A percentile compares a stretch with the other conserved stretches of the same genome.
phyloP scores from a whole-genome alignment of 2,797 vertebrate species.

The Cuniculus paca region DNA sequence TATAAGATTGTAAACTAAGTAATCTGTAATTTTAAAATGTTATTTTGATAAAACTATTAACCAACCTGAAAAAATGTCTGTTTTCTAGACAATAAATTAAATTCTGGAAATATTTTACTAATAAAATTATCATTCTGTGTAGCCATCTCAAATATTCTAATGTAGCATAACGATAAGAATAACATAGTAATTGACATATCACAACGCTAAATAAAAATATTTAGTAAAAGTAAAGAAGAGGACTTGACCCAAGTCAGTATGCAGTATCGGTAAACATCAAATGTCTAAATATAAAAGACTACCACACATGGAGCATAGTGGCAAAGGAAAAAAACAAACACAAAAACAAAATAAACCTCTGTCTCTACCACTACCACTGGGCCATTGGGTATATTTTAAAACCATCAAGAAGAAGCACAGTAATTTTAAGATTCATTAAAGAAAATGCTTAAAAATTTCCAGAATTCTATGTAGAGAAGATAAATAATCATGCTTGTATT shows the following conservation, averaged over 20 bases:
- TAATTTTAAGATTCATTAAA: constrained; percentile 21
- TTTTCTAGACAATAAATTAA: constrained; percentile 4
- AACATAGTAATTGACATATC: not conserved
- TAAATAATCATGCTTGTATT: not conserved
- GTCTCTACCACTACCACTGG: not conserved
- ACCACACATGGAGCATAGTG: not conserved
- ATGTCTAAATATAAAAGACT: not conserved
- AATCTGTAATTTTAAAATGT: constrained; percentile 1
- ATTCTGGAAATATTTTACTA: not conserved
- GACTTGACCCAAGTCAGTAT: not conserved
- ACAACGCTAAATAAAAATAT: not conserved
- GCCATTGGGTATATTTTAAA: not conserved
- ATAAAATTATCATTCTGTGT: not conserved
- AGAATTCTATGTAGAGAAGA: constrained; percentile 28
- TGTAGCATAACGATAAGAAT: not conserved
- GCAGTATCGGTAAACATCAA: not conserved
- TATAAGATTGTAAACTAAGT: not conserved
- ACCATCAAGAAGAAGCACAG: not conserved
- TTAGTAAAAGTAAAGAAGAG: not conserved
- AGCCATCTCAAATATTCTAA: not conserved
- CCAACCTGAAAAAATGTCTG: not conserved
- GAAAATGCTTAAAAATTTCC: not conserved
- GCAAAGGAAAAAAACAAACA: not conserved
- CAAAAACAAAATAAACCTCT: not conserved
- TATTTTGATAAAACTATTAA: constrained; percentile 35